phyloP scores from a whole-genome alignment of 2,113 vertebrate species.

The Chaetura pelagica region DNA sequence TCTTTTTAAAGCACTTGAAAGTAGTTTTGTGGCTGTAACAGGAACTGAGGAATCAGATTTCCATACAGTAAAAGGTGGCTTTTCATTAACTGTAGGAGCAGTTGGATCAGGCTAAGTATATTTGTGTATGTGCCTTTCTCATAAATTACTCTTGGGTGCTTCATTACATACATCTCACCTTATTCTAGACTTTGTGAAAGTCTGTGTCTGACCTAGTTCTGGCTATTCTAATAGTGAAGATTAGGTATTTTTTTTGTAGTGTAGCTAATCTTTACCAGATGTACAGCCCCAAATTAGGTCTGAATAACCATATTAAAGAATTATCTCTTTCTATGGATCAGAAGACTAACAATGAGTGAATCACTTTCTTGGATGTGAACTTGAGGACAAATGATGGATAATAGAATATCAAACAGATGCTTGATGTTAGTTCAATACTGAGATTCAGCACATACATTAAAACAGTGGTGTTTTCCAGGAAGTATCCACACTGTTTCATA shows the following conservation, averaged over 20 bases:
- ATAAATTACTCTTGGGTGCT: background rate
- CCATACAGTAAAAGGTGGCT: background rate
- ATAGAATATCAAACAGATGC: background rate
- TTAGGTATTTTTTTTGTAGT: background rate
- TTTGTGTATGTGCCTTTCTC: background rate
- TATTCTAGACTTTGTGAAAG: background rate
- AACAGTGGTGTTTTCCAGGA: background rate
- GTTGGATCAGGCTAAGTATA: background rate
- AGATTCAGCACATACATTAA: background rate
- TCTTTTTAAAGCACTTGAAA: background rate
- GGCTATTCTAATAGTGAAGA: background rate
- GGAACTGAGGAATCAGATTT: background rate
- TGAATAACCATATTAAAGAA: background rate
- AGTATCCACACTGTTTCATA: accelerated
- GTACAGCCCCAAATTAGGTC: background rate
- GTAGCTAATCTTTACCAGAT: background rate
- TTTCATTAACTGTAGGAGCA: background rate
- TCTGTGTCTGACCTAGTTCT: background rate
- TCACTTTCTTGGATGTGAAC: background rate
- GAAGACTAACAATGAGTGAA: background rate
- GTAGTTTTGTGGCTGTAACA: background rate
- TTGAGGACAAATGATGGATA: background rate
- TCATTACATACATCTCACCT: background rate
- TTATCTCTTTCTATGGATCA: accelerated
- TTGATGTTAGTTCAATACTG: background rate